These are phyloP conservation scores for Macrosteles quadrilineatus DNA, from an alignment of 1,140 invertebrate species.

Conservation along the genomic window DNA sequence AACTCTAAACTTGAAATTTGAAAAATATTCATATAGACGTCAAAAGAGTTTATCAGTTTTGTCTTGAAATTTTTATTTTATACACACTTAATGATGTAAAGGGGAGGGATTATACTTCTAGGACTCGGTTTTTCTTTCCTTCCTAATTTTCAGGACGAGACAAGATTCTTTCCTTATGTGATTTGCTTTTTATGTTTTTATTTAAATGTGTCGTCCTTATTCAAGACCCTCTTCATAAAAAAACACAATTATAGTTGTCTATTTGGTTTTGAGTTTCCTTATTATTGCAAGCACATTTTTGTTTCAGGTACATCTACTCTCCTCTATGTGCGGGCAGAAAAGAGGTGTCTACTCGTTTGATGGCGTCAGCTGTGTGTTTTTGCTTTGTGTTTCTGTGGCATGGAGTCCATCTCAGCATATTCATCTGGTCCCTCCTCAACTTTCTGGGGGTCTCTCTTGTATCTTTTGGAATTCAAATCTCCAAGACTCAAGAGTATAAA, in stretches of 20 bases:
- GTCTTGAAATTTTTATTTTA: too few species aligned
- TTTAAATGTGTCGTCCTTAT: too few species aligned
- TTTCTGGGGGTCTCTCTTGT: slow-evolving; percentile 76
- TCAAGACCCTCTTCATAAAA: too few species aligned
- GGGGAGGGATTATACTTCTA: too few species aligned
- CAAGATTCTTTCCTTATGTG: too few species aligned
- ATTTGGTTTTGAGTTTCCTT: neutral
- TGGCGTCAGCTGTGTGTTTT: slow-evolving; percentile 79
- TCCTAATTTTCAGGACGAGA: too few species aligned
- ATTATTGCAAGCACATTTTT: neutral
- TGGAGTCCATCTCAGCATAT: slow-evolving; percentile 72
- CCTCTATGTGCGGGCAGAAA: slow-evolving; percentile 60
- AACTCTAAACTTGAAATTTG: neutral
- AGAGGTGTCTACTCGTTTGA: slow-evolving; percentile 59
- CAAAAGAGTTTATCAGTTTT: too few species aligned
- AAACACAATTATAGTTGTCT: too few species aligned
- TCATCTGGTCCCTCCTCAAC: slow-evolving; percentile 84
- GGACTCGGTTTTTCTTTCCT: too few species aligned
- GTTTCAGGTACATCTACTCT: slow-evolving; percentile 77
- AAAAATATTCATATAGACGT: neutral
- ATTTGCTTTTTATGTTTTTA: too few species aligned
- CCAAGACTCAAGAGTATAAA: slow-evolving; percentile 49
- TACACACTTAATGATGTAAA: too few species aligned
- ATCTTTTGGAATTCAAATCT: slow-evolving; percentile 56
- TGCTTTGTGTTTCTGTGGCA: slow-evolving; percentile 90